These are phyloP conservation scores for Antechinus stuartii DNA, from an alignment of 2,113 vertebrate genomes.

Conservation along the genomic window DNA sequence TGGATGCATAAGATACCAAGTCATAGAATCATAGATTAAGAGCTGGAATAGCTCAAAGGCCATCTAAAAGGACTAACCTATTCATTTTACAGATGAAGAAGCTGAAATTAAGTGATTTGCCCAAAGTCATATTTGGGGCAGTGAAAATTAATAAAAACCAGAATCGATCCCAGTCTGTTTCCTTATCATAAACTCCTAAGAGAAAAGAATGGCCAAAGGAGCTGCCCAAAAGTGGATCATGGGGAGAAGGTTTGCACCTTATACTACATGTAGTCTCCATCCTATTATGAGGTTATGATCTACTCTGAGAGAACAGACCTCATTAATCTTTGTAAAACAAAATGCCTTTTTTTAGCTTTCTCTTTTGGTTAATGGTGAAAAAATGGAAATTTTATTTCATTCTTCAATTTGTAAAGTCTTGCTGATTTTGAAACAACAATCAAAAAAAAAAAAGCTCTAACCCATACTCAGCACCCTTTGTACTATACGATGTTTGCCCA, in stretches of 20 bases:
- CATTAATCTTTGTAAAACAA: slow-evolving; percentile 88
- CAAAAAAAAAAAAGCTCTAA: slow-evolving; percentile 38
- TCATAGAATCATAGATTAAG: neutral
- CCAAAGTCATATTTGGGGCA: neutral
- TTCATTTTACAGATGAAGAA: neutral
- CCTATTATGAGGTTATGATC: slow-evolving; percentile 83
- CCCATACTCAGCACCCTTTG: neutral
- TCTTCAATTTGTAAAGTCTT: slow-evolving; percentile 83
- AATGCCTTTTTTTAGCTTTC: slow-evolving; percentile 86
- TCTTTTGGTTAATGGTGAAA: slow-evolving; percentile 90
- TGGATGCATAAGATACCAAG: neutral
- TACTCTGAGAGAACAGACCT: slow-evolving; percentile 84
- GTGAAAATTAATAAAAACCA: neutral
- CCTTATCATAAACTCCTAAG: neutral
- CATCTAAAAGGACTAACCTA: neutral
- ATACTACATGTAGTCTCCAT: neutral
- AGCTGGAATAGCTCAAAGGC: neutral
- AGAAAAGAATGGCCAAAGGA: neutral
- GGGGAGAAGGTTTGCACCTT: neutral
- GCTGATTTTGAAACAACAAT: slow-evolving; percentile 87
- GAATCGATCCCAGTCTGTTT: neutral
- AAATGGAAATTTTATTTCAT: slow-evolving; percentile 79
- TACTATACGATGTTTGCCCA: neutral
- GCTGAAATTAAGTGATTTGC: neutral
- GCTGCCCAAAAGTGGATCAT: neutral